Conservation (phyloP, 2,113 vertebrate species). For the Sarotherodon lohbergeri region DNA sequence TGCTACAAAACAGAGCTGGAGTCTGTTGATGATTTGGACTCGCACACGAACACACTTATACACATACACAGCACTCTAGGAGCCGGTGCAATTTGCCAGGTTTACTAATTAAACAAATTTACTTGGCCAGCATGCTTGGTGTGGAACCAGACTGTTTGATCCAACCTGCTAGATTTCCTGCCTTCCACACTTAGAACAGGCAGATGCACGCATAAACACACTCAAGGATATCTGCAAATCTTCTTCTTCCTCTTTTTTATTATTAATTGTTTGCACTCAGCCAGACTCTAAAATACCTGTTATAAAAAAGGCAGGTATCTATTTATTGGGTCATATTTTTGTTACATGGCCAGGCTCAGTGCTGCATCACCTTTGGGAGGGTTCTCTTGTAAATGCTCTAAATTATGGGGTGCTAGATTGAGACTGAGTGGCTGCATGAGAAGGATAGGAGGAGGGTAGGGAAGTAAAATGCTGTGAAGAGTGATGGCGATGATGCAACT, state of each 20-base stretch:
- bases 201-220: not conserved
- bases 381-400: not conserved
- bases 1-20: constrained; percentile 37
- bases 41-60: not conserved
- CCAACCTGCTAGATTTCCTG: constrained; percentile 44
- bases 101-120: constrained; percentile 71
- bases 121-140: constrained; percentile 50
- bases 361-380: constrained; percentile 5
- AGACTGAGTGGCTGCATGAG: not conserved
- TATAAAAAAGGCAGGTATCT: constrained; percentile 12
- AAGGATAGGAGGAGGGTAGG: not conserved
- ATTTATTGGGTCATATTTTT: constrained; percentile 26
- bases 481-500: not conserved
- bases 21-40: constrained; percentile 44
- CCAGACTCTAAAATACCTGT: constrained; percentile 9
- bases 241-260: not conserved
- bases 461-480: not conserved
- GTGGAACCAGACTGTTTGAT: constrained; percentile 42
- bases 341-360: not conserved
- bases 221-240: not conserved
- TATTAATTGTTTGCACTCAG: not conserved
- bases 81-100: constrained; percentile 52
- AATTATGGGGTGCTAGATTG: not conserved
- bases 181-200: constrained; percentile 23
- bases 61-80: constrained; percentile 42